phyloP scores from a whole-genome alignment of 2,888 invertebrate genomes.

The Liopterus haemorrhoidalis region DNA sequence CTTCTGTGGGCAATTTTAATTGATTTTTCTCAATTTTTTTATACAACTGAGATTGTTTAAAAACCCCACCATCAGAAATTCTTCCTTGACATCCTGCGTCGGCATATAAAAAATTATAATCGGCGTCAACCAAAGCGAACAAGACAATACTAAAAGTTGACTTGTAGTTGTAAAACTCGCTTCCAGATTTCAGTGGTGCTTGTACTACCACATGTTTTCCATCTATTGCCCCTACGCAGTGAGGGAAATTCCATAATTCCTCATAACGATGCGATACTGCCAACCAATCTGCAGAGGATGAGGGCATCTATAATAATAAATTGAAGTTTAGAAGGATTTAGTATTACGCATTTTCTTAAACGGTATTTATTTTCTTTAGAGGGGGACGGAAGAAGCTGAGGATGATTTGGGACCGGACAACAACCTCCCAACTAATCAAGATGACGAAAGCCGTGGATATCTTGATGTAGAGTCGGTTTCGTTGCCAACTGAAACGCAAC shows the following conservation, averaged over 20 bases:
- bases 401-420: no score
- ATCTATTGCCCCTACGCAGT: slow-evolving; percentile 37
- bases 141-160: slow-evolving; percentile 39
- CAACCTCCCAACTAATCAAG: no score
- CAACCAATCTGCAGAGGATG: slow-evolving; percentile 34
- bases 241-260: slow-evolving; percentile 38
- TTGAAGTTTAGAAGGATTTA: no score
- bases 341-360: no score
- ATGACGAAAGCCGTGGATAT: no score
- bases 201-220: slow-evolving; percentile 38
- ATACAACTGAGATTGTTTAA: slow-evolving; percentile 24
- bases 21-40: slow-evolving; percentile 23
- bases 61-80: slow-evolving; percentile 38
- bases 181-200: slow-evolving; percentile 35
- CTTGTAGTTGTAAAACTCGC: slow-evolving; percentile 39
- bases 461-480: no score
- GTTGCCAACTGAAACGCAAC: no score
- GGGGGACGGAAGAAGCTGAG: no score
- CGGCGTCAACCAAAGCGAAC: slow-evolving; percentile 40
- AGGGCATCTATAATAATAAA: no score
- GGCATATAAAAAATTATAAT: slow-evolving; percentile 40
- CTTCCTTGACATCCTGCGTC: slow-evolving; percentile 38
- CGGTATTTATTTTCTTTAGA: no score
- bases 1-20: slow-evolving; percentile 5
- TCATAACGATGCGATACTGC: slow-evolving; percentile 32